phyloP scores from a whole-genome alignment of 2,888 invertebrate genomes.

The Cheilosia urbana region DNA sequence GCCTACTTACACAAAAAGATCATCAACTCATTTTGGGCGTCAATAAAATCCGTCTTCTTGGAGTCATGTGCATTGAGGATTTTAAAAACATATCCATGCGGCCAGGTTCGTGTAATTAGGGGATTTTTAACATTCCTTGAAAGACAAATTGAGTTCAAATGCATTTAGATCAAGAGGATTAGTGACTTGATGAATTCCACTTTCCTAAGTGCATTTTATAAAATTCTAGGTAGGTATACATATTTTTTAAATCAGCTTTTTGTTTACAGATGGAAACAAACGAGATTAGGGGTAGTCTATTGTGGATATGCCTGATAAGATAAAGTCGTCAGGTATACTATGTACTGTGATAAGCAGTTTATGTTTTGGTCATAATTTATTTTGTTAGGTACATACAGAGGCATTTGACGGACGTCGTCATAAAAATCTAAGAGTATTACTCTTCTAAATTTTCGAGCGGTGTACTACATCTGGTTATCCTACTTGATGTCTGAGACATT shows the following conservation, averaged over 20 bases:
- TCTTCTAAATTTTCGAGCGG: background rate
- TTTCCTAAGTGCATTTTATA: conserved; percentile 35
- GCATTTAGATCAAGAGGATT: conserved; percentile 4
- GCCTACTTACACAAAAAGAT: conserved; percentile 87
- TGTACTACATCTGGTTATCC: background rate
- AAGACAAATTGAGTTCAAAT: conserved; percentile 48
- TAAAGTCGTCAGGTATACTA: conserved; percentile 10
- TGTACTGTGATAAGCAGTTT: background rate
- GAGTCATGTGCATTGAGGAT: conserved; percentile 93
- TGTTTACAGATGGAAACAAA: conserved; percentile 19
- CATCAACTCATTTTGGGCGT: conserved; percentile 91
- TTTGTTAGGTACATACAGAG: background rate
- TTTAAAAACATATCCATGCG: conserved; percentile 91
- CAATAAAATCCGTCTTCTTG: conserved; percentile 87
- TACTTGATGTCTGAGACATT: background rate
- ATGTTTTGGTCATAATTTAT: conserved; percentile 13
- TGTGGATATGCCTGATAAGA: conserved; percentile 39
- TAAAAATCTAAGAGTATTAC: background rate
- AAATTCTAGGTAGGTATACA: background rate
- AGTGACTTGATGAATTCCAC: conserved; percentile 41
- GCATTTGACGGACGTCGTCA: background rate
- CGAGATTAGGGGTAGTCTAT: conserved; percentile 27
- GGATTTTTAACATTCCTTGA: conserved; percentile 86
- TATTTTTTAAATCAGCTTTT: conserved; percentile 15
- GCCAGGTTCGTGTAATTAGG: conserved; percentile 85